phyloP scores from a whole-genome alignment of 1,140 invertebrate genomes.

The Drosophila azteca region DNA sequence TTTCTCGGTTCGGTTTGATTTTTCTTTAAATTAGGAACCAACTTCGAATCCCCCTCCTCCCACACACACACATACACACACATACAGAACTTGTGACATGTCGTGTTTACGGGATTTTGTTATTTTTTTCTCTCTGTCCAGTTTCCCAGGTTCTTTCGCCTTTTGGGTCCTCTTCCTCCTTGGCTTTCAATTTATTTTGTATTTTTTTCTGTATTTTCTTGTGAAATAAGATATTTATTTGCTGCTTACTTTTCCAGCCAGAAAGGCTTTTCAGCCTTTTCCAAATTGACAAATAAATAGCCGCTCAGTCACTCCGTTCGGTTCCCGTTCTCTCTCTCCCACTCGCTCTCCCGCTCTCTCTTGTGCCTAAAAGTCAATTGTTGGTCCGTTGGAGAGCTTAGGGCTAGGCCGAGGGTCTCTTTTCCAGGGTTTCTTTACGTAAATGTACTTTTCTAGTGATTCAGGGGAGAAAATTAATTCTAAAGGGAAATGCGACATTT shows the following conservation, averaged over 20 bases:
- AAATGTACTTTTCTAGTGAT: slow-evolving; percentile 34
- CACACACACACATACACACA: no score
- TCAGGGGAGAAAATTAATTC: slow-evolving; percentile 65
- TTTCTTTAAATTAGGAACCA: slow-evolving; percentile 57
- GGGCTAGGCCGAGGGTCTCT: slow-evolving; percentile 43
- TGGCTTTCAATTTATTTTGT: slow-evolving; percentile 72
- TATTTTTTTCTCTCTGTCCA: slow-evolving; percentile 40
- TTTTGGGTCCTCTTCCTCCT: slow-evolving; percentile 13
- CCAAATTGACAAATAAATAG: slow-evolving; percentile 79
- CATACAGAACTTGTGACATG: slow-evolving; percentile 55
- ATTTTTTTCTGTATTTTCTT: slow-evolving; percentile 61
- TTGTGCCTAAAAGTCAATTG: slow-evolving; percentile 53
- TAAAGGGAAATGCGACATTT: background rate
- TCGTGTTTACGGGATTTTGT: slow-evolving; percentile 78
- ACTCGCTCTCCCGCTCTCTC: slow-evolving; percentile 19
- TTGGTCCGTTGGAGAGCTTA: slow-evolving; percentile 47
- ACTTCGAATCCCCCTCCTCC: background rate
- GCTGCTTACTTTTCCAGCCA: slow-evolving; percentile 60
- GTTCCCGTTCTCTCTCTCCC: slow-evolving; percentile 10
- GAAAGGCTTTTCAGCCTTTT: slow-evolving; percentile 41
- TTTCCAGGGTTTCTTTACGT: slow-evolving; percentile 5
- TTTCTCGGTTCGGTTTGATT: slow-evolving; percentile 22
- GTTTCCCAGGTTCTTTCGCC: background rate
- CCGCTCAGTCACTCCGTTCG: slow-evolving; percentile 15
- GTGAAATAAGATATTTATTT: slow-evolving; percentile 79